Evolutionary conservation across 1,140 invertebrate genomes (phyloP), one percentile per base, ranked within the genome.

Genomic region (Camponotus pennsylvanicus): DNA sequence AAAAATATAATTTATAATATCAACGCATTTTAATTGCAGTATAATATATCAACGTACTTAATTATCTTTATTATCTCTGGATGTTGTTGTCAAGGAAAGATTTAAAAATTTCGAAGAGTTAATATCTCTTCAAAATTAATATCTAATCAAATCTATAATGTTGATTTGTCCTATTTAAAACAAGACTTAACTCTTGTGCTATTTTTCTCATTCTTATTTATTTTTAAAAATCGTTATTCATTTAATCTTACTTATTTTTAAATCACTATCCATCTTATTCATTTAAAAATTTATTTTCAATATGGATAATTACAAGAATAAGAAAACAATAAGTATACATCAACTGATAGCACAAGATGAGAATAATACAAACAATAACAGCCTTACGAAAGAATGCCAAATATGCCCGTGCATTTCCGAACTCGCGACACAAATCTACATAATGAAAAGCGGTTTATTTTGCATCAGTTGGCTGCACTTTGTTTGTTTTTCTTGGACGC

Each of bases 401-500:
- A 18, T 61, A 42, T 49, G 34, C 15, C 55, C 27, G 21, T 9
- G 21, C 15, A 21, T 34, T 34, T 34, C 7, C 34, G 11, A 73
- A 71, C 2, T 66, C 27, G 45, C 52, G 55, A 21, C 34, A 71
- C 32, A 34, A 37, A 66, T 86, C 67, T 76, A 75, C 37, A 27
- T 67, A 61, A 79, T 45, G 32, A 15, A 83, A 34, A 88, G 61
- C 73, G 57, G 42, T 55, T 86, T 86, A 79, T 75, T 73, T 88
- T 27, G 67, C 71, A 59, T 57, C 42, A 63, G 61, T 63, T 66
- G 63, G 42, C 27, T 18, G 71, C 13, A 66, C 79, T 11, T 52
- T 76, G 90, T 91, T 90, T 89, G 90, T 88, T 87, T 89, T 87
- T 75, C 52, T 45, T 75, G 42, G 5, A 32, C 79, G 40, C 69